Evolutionary conservation across 1,140 invertebrate genomes (phyloP), one percentile per base, ranked within the genome.

Genomic region (Varroa destructor): DNA sequence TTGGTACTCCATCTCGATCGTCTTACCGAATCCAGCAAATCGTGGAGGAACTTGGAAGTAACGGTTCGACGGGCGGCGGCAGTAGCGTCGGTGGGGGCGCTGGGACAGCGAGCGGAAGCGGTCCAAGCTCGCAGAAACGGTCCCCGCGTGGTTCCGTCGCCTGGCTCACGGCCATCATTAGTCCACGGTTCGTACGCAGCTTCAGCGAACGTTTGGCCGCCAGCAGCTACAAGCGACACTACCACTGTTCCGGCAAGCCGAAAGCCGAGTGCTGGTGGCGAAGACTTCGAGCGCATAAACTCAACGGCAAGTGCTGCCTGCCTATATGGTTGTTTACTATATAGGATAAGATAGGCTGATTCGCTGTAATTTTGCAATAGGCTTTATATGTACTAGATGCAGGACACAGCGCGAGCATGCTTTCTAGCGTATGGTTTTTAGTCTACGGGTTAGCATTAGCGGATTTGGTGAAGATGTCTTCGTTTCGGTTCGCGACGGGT

Each of bases 241-340:
- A 67, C 46, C 61, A 67, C 46, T 43, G 40, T 12, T 51, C 46
- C 8, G 61, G 61, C 40, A 67, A 67, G 40, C 61, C 61, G n/a
- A 67, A 67, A 40, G 61, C 46, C 61, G 61, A 67, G 36, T 67
- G 61, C 36, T 67, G 61, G 61, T 67, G 61, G 61, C 40, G 61
- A 37, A 67, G 46, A 67, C 40, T 67, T 40, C 61, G 61, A 4
- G 61, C 61, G 61, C 61, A 67, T 46, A 67, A 67, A 37, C 46
- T 67, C 40, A 67, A 67, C 61, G 61, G 61, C 61, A 67, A 67
- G 61, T 67, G 12, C 14, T 37, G 25, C 57, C 46, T 51, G 46
- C 46, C 46, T 51, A 3, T 8, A 25, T 25, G 25, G 25, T 25
- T 25, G 25, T 25, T 25, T 25, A 25, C 25, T 25, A 25, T 25